Percentiles rank a stretch among this genome's conserved stretches.
phyloP scores from a whole-genome alignment of 2,888 invertebrate species.

The Melinopterus prodromus region DNA sequence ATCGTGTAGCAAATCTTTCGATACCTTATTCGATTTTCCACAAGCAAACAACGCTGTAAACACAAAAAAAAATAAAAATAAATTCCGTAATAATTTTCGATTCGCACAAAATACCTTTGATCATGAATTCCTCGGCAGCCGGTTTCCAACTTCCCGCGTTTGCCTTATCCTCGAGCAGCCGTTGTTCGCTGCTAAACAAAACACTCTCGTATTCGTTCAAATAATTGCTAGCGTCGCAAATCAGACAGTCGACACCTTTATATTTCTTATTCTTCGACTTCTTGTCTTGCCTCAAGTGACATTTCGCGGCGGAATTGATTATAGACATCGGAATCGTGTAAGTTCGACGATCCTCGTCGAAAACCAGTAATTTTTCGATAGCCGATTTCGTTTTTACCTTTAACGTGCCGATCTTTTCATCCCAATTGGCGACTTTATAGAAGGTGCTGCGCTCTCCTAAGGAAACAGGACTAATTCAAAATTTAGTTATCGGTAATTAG shows the following conservation, averaged over 20 bases:
- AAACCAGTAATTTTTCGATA: slow-evolving; percentile 48
- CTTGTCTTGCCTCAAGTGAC: slow-evolving; percentile 64
- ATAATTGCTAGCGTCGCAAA: slow-evolving; percentile 60
- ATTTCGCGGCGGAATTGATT: slow-evolving; percentile 63
- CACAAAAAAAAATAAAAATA: background rate
- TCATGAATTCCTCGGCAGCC: slow-evolving; percentile 65
- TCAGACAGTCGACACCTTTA: slow-evolving; percentile 48
- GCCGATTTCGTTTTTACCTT: slow-evolving; percentile 52
- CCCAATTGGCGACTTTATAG: slow-evolving; percentile 47
- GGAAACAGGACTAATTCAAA: background rate
- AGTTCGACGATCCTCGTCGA: slow-evolving; percentile 32
- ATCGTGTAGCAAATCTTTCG: slow-evolving; percentile 58
- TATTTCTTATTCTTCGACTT: slow-evolving; percentile 46
- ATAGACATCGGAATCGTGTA: slow-evolving; percentile 49
- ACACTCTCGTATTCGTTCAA: slow-evolving; percentile 64
- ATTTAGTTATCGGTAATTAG: too few relatives aligned
- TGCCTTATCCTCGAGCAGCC: slow-evolving; percentile 56
- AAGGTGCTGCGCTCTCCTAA: slow-evolving; percentile 32
- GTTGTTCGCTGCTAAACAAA: slow-evolving; percentile 65
- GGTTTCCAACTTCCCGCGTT: slow-evolving; percentile 71
- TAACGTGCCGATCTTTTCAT: slow-evolving; percentile 51
- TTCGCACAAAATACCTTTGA: slow-evolving; percentile 59
- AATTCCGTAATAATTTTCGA: background rate
- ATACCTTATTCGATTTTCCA: slow-evolving; percentile 57
- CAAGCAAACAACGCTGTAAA: slow-evolving; percentile 58